Conservation (phyloP, 53 echinoderm and acorn worm genomes). For the Holothuria scabra region DNA sequence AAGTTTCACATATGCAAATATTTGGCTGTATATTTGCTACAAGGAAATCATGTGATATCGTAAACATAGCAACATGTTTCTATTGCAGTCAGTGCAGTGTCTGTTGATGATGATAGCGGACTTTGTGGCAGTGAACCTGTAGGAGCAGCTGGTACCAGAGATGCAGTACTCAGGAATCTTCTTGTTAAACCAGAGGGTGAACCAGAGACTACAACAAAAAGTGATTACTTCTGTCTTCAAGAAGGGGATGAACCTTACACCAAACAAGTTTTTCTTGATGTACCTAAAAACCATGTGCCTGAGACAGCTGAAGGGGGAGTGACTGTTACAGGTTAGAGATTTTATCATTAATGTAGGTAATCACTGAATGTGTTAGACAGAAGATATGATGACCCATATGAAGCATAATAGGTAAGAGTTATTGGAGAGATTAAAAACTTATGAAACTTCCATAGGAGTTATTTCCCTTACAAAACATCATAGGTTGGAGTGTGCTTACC, state of each 20-base stretch:
- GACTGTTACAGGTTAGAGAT: conserved; percentile 54
- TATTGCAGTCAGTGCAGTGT: conserved; percentile 63
- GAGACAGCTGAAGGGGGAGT: conserved; percentile 50
- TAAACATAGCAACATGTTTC: not conserved
- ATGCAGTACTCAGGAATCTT: conserved; percentile 65
- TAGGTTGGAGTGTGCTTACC: no score
- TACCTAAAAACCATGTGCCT: conserved; percentile 23
- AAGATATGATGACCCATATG: no score
- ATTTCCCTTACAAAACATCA: no score
- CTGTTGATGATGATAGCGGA: conserved; percentile 50
- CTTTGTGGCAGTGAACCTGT: conserved; percentile 73
- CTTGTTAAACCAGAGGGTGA: conserved; percentile 80
- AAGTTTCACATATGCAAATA: no score
- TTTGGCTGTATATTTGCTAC: no score
- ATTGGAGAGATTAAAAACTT: no score
- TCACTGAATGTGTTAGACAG: no score
- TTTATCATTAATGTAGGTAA: no score
- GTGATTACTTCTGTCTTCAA: conserved; percentile 79
- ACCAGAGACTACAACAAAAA: conserved; percentile 68
- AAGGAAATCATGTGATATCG: no score
- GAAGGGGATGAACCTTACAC: conserved; percentile 59
- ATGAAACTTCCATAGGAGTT: no score
- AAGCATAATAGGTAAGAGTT: no score
- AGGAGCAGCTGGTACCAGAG: conserved; percentile 50
- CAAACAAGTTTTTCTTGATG: conserved; percentile 64